Conservation (phyloP, 2,888 invertebrate genomes). For the Dynastes tityus region DNA sequence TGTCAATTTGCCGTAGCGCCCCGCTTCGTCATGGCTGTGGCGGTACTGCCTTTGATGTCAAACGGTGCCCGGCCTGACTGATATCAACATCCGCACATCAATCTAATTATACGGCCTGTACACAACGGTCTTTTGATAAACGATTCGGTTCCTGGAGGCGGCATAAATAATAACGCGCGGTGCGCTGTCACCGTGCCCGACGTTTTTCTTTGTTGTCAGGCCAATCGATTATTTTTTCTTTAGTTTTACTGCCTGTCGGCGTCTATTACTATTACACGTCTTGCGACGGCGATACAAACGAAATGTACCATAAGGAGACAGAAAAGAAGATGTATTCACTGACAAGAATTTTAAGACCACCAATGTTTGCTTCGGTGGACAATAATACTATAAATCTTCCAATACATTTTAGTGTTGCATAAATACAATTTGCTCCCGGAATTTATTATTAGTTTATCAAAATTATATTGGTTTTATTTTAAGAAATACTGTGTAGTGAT, state of each 20-base stretch:
- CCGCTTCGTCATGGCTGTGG: constrained; percentile 53
- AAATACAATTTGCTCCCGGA: neutral
- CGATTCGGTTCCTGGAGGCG: constrained; percentile 60
- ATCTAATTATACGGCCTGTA: constrained; percentile 66
- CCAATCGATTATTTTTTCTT: constrained; percentile 36
- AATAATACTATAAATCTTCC: neutral
- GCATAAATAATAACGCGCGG: constrained; percentile 58
- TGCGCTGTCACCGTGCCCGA: constrained; percentile 28
- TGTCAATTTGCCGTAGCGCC: constrained; percentile 60
- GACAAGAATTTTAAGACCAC: neutral
- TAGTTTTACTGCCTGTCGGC: constrained; percentile 36
- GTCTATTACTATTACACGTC: constrained; percentile 17
- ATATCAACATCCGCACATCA: constrained; percentile 69
- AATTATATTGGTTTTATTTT: too few relatives aligned
- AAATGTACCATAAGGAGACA: neutral
- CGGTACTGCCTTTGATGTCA: constrained; percentile 63
- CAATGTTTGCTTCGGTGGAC: neutral
- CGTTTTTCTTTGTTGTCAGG: constrained; percentile 32
- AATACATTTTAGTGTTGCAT: neutral
- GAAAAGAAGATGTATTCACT: neutral
- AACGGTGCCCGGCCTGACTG: constrained; percentile 62
- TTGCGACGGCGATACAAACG: neutral
- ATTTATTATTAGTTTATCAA: neutral
- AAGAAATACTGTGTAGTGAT: too few relatives aligned
- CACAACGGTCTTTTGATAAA: constrained; percentile 61